phyloP scores from a whole-genome alignment of 2,113 vertebrate genomes.

The Sphaerodactylus townsendi region DNA sequence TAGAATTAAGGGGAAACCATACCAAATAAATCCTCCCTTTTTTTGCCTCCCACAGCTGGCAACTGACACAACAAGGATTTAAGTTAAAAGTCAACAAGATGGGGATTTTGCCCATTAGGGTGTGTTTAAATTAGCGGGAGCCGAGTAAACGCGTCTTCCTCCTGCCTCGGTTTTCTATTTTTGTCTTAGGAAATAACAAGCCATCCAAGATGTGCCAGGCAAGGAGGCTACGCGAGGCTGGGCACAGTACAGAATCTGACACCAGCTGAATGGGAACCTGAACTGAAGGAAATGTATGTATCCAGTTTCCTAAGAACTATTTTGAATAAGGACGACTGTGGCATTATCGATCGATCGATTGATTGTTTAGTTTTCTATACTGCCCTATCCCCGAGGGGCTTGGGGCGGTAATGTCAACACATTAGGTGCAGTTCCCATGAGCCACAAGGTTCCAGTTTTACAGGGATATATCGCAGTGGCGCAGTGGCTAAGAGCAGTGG shows the following conservation, averaged over 20 bases:
- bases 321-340: no score
- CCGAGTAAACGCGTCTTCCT: neutral
- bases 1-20: rapidly evolving
- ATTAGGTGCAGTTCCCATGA: no score
- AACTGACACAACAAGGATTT: neutral
- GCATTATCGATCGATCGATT: no score
- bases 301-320: no score
- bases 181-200: neutral
- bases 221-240: neutral
- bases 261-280: no score
- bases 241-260: neutral
- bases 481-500: no score
- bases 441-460: no score
- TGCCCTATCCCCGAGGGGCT: no score
- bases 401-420: no score
- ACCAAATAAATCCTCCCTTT: neutral
- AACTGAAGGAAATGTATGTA: no score
- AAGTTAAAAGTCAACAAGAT: neutral
- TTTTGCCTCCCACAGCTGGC: neutral
- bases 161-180: neutral
- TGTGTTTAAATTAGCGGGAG: neutral
- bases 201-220: neutral
- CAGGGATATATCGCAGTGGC: no score
- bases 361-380: no score
- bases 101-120: rapidly evolving